Conservation (phyloP, 2,888 invertebrate species). For the Linyphia triangularis region DNA sequence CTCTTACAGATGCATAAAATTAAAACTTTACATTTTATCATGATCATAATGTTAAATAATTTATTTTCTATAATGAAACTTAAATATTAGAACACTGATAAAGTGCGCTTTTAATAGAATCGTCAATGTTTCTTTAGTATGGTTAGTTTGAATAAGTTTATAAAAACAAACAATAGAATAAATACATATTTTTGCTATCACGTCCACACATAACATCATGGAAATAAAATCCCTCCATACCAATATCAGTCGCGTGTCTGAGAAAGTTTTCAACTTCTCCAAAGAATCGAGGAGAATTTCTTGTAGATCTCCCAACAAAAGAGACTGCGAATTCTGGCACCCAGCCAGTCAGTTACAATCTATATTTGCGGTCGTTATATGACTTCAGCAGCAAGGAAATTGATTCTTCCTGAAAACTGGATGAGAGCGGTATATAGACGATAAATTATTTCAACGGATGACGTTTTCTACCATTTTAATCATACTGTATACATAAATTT, state of each 20-base stretch:
- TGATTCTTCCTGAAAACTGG: constrained; percentile 44
- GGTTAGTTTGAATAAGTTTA: too few relatives aligned
- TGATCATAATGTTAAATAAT: too few relatives aligned
- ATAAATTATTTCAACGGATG: constrained; percentile 31
- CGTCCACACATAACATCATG: background rate
- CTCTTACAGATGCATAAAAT: too few relatives aligned
- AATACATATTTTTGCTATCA: background rate
- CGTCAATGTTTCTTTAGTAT: too few relatives aligned
- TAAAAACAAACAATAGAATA: too few relatives aligned
- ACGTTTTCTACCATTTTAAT: constrained; percentile 14
- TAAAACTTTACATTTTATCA: too few relatives aligned
- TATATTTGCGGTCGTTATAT: constrained; percentile 43
- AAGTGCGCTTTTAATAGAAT: too few relatives aligned
- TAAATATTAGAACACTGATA: too few relatives aligned
- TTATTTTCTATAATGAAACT: too few relatives aligned
- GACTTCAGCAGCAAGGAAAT: constrained; percentile 37
- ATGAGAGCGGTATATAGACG: constrained; percentile 38
- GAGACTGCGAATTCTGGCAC: constrained; percentile 4
- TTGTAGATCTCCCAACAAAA: background rate
- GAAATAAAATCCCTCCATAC: background rate
- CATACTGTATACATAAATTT: constrained; percentile 1
- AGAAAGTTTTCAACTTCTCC: background rate
- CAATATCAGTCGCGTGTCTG: background rate
- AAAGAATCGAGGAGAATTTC: background rate
- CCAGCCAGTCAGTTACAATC: constrained; percentile 38